Evolutionary conservation across 2,113 vertebrate genomes (phyloP).

Genomic region (Tautogolabrus adspersus): DNA sequence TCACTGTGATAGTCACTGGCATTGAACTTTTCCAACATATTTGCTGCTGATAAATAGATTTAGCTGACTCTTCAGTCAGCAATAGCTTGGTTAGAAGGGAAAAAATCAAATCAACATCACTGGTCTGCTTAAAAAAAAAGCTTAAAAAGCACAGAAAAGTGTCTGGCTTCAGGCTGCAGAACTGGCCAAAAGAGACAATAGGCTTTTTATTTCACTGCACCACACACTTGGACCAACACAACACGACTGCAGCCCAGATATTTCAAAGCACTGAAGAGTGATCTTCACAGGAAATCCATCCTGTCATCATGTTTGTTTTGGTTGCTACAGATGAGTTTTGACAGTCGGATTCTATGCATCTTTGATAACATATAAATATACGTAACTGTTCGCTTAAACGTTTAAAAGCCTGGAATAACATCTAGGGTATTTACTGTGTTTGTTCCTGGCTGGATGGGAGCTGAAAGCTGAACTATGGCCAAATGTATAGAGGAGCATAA

Average conservation of each 20-base stretch:
- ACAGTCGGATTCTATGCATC: neutral
- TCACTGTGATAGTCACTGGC: too few relatives aligned
- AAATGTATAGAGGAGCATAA: conserved; percentile 25
- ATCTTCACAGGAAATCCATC: conserved; percentile 8
- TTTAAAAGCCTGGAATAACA: conserved; percentile 1
- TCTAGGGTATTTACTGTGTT: conserved; percentile 14
- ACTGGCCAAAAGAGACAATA: neutral
- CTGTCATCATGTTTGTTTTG: neutral
- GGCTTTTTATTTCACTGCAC: neutral
- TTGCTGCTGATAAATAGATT: too few relatives aligned
- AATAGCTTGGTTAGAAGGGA: neutral
- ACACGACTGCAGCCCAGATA: neutral
- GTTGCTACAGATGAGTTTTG: neutral
- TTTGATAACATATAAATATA: neutral
- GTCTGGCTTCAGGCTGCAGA: conserved; percentile 5
- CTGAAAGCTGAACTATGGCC: conserved; percentile 9
- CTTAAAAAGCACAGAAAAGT: neutral
- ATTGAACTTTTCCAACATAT: too few relatives aligned
- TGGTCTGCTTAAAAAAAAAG: neutral
- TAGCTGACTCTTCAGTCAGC: neutral
- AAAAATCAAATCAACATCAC: neutral
- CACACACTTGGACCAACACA: neutral
- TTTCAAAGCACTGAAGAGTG: neutral
- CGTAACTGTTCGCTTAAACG: neutral
- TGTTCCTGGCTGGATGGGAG: conserved; percentile 26